phyloP scores from a whole-genome alignment of 2,113 vertebrate species.

The Chionomys nivalis region DNA sequence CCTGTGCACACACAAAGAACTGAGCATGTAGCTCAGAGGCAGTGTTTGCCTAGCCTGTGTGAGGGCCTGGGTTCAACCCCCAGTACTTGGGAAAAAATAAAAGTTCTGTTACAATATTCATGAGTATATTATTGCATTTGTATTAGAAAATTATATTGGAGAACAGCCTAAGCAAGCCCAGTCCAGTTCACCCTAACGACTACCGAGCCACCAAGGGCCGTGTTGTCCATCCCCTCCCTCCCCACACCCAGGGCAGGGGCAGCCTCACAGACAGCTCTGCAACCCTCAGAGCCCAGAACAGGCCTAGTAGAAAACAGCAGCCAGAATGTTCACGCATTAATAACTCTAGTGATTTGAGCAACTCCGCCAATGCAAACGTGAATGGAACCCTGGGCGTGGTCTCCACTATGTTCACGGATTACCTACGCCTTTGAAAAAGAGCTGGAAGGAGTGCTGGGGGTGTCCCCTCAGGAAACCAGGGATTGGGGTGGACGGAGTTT shows the following conservation, averaged over 20 bases:
- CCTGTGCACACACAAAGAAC: not conserved
- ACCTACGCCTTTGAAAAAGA: not conserved
- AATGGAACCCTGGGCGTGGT: not conserved
- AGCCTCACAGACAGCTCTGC: not conserved
- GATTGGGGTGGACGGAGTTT: not conserved
- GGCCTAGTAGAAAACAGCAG: not conserved
- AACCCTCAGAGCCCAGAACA: not conserved
- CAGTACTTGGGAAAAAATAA: constrained; percentile 2
- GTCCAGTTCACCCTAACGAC: not conserved
- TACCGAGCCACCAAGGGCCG: not conserved
- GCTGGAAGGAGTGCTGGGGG: not conserved
- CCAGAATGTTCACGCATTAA: not conserved
- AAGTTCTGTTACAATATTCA: constrained; percentile 24
- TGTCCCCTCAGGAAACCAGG: not conserved
- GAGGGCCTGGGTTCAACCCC: not conserved
- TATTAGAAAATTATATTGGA: constrained; percentile 25
- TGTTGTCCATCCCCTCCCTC: not conserved
- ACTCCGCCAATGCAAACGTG: not conserved
- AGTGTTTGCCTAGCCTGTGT: not conserved
- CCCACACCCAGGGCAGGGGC: not conserved
- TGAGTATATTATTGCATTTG: constrained; percentile 5
- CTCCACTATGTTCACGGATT: not conserved
- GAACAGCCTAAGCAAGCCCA: not conserved
- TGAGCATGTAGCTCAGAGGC: not conserved
- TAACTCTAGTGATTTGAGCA: constrained; percentile 39